Evolutionary conservation across 2,113 vertebrate species (phyloP), one percentile per base, ranked within the genome.

Genomic region (Climacteris rufus): DNA sequence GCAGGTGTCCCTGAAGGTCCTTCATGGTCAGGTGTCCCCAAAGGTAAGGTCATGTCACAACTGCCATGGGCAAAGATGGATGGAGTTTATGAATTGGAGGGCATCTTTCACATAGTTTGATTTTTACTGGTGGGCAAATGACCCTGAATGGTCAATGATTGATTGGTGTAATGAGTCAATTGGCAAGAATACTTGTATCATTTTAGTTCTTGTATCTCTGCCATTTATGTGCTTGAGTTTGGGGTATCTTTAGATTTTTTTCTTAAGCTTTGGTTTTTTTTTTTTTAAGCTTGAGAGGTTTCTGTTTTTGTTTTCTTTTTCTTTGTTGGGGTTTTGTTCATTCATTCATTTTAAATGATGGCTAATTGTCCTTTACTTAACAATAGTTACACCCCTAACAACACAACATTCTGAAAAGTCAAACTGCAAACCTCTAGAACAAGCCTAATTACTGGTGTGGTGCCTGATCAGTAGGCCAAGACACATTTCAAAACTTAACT

Each of bases 401-500:
- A 14, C 17, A 4, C 2, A 50, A 22, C 15, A 28, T 59, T 54
- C 25, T 60, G 18, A 50, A 42, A 83, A 47, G 28, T 49, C 19
- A 53, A 57, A 40, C n/a, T 60, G 8, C 7, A 63, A 35, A 7
- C 10, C 27, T 59, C 19, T 33, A 54, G 11, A 16, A 42, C 24
- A 47, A 79, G 12, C 10, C 7, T 28, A 12, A 18, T 76, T 54
- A 50, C 9, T 31, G 13, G 3, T 45, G 11, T 27, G 27, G 21
- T 60, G 8, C 4, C 14, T 22, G 18, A 24, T 47, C 33, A 52
- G 35, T 31, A 20, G 11, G 11, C 9, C 23, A 56, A 39, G 37
- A 24, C 10, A 75, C 2, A 9, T 97, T 96, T 96, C 56, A 96
- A 89, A 96, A 49, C 53, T 78, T 90, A 89, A 87, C 85, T 95